phyloP scores from a whole-genome alignment of 2,797 vertebrate genomes.

The Gorsachius magnificus region DNA sequence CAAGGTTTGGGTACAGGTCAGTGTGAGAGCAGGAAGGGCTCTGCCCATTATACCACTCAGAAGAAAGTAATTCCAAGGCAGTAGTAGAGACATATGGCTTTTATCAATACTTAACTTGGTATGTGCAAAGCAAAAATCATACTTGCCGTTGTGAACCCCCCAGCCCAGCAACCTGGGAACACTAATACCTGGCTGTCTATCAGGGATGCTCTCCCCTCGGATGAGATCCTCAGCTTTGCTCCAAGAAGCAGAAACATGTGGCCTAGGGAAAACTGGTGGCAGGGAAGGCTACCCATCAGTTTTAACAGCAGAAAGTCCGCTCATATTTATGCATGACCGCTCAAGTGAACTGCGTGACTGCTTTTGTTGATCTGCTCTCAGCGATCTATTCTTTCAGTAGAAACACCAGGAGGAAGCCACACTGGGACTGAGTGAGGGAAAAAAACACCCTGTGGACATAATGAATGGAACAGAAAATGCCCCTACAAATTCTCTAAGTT shows the following conservation, averaged over 20 bases:
- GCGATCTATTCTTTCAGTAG: conserved; percentile 17
- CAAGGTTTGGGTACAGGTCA: not conserved
- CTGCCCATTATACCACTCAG: not conserved
- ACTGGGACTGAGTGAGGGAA: not conserved
- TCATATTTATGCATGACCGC: conserved; percentile 44
- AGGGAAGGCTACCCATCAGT: not conserved
- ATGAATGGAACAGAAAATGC: conserved; percentile 31
- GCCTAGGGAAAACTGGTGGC: not conserved
- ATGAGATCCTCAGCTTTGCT: not conserved
- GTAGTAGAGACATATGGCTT: not conserved
- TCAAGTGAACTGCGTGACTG: conserved; percentile 34
- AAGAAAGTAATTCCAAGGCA: not conserved
- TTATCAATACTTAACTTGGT: not conserved
- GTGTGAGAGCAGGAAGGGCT: not conserved
- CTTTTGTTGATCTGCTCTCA: conserved; percentile 44
- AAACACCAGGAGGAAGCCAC: not conserved
- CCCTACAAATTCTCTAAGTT: not conserved
- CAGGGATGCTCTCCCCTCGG: not conserved
- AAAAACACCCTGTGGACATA: not conserved
- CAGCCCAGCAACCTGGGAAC: not conserved
- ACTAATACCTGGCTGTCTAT: not conserved
- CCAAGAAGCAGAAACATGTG: not conserved
- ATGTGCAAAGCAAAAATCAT: not conserved
- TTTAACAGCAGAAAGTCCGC: conserved; percentile 14
- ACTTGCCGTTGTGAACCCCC: not conserved